Conservation (phyloP, 2,113 vertebrate genomes). For the Tauraco erythrolophus region DNA sequence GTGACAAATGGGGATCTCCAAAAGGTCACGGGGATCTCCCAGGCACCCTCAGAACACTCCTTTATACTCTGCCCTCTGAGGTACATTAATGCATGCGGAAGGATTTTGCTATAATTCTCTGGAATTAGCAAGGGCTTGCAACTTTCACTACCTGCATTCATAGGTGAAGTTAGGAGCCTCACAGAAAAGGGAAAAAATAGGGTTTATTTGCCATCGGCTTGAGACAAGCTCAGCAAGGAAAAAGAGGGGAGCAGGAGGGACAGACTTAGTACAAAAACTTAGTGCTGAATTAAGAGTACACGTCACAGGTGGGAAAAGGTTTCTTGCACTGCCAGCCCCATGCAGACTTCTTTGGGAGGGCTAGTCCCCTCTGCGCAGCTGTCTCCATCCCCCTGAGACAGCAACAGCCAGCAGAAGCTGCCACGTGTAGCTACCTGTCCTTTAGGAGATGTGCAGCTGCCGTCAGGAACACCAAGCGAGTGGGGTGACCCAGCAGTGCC, state of each 20-base stretch:
- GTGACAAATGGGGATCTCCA: background rate
- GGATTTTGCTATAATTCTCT: background rate
- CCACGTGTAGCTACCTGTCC: background rate
- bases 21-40: background rate
- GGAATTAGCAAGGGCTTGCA: background rate
- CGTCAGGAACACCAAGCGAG: background rate
- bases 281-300: background rate
- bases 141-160: background rate
- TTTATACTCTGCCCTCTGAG: background rate
- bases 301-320: background rate
- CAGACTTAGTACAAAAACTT: background rate
- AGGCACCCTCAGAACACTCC: background rate
- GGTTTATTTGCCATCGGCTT: background rate
- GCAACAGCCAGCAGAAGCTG: background rate
- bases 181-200: background rate
- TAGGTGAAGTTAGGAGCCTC: background rate
- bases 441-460: accelerated
- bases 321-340: background rate
- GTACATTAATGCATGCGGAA: accelerated
- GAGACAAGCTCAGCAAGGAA: background rate
- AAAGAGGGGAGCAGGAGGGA: background rate
- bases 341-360: background rate
- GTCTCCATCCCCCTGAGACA: background rate
- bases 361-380: background rate
- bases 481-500: background rate